Evolutionary conservation across 1,140 invertebrate species (phyloP).

Genomic region (Neodiprion lecontei): DNA sequence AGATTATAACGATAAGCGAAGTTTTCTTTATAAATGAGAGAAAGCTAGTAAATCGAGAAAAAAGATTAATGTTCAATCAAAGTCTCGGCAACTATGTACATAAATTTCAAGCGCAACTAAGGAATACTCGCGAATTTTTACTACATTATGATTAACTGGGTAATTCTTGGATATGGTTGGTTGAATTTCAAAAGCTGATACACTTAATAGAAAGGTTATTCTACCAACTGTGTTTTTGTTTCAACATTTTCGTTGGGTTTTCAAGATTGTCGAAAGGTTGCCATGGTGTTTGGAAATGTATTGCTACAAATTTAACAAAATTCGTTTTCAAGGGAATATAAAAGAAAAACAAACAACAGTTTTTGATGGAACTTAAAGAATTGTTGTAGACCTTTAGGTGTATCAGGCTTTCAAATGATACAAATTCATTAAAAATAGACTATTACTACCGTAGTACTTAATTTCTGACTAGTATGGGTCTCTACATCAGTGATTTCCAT

Average conservation of each 20-base stretch:
- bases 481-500: not conserved
- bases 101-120: slow-evolving; percentile 34
- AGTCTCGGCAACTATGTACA: slow-evolving; percentile 43
- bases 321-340: not conserved
- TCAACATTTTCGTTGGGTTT: slow-evolving; percentile 16
- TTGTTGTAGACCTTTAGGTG: not conserved
- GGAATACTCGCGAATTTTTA: slow-evolving; percentile 33
- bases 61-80: slow-evolving; percentile 38
- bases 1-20: not conserved
- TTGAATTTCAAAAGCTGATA: slow-evolving; percentile 37
- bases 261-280: too few relatives aligned
- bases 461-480: slow-evolving; percentile 48
- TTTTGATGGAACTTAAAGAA: not conserved
- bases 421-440: slow-evolving; percentile 50
- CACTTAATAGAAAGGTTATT: slow-evolving; percentile 24
- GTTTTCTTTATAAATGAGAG: not conserved
- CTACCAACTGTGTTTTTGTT: not conserved
- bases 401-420: slow-evolving; percentile 12
- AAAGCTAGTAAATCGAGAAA: slow-evolving; percentile 9
- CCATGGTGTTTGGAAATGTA: not conserved
- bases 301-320: too few relatives aligned
- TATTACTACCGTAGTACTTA: slow-evolving; percentile 47
- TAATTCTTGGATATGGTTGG: slow-evolving; percentile 47
- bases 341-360: not conserved
- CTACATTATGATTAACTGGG: slow-evolving; percentile 16